Percentiles rank a stretch among this genome's conserved stretches.
phyloP scores from a whole-genome alignment of 2,113 vertebrate genomes.

The Archocentrus centrarchus region DNA sequence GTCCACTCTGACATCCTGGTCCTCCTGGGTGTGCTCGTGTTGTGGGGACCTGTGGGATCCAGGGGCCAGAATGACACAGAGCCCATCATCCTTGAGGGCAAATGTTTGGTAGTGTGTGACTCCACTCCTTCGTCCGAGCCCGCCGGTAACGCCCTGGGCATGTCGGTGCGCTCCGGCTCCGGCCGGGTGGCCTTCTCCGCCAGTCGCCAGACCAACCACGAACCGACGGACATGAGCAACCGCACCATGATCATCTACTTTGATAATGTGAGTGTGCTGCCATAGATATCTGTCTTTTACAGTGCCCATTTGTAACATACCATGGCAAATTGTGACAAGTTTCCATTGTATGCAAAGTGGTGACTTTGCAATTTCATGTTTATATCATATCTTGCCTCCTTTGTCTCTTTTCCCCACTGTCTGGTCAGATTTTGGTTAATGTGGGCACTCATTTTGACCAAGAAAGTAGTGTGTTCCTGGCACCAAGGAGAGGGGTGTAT shows the following conservation, averaged over 20 bases:
- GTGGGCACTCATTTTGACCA: conserved; percentile 88
- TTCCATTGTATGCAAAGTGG: neutral
- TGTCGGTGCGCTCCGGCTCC: conserved; percentile 83
- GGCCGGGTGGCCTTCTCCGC: conserved; percentile 84
- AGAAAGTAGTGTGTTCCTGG: conserved; percentile 86
- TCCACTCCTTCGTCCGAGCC: conserved; percentile 84
- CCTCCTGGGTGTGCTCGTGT: conserved; percentile 59
- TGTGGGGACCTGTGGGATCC: conserved; percentile 65
- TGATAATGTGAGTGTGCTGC: conserved; percentile 78
- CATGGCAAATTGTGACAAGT: neutral
- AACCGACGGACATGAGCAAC: conserved; percentile 86
- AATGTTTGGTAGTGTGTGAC: conserved; percentile 85
- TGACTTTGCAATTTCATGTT: neutral
- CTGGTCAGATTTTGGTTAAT: conserved; percentile 86
- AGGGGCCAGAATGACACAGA: conserved; percentile 84
- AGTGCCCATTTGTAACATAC: neutral
- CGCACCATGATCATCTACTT: conserved; percentile 87
- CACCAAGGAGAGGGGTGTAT: conserved; percentile 88
- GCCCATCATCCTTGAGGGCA: conserved; percentile 84
- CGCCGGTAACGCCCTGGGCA: conserved; percentile 79
- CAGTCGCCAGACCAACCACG: conserved; percentile 85
- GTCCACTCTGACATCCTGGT: conserved; percentile 38
- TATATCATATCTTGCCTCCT: neutral
- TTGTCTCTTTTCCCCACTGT: neutral
- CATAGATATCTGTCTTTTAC: neutral